Conservation (phyloP, 2,888 invertebrate genomes). For the Metopia argyrocephala region DNA sequence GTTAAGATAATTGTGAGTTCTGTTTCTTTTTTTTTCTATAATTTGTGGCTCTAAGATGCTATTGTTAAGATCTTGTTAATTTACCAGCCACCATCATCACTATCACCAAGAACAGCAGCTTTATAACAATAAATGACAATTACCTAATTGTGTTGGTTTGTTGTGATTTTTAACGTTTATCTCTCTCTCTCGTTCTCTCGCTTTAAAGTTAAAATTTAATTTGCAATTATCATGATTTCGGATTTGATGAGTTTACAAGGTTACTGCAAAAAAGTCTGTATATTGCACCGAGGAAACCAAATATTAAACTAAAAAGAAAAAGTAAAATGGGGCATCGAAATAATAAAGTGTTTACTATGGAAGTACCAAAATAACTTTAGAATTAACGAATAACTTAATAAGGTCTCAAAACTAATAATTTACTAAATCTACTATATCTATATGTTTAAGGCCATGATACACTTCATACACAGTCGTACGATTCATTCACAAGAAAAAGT, state of each 20-base stretch:
- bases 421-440: no score
- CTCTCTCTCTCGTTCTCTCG: not conserved
- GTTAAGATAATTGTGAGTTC: not conserved
- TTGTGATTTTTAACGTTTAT: slow-evolving; percentile 25
- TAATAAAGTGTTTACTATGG: no score
- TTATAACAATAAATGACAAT: slow-evolving; percentile 22
- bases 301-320: no score
- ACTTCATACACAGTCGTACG: no score
- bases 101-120: not conserved
- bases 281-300: no score
- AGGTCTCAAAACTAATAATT: no score
- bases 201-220: slow-evolving; percentile 7
- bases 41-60: no score
- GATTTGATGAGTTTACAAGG: slow-evolving; percentile 22
- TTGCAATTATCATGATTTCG: slow-evolving; percentile 34
- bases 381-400: no score
- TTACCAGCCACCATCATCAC: not conserved
- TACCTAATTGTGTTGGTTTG: slow-evolving; percentile 35
- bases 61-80: slow-evolving; percentile 34
- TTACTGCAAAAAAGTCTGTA: not conserved
- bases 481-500: no score
- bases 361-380: no score
- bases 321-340: not conserved
- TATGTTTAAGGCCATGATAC: no score
- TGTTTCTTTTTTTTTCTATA: no score